Base-by-base conservation (phyloP, 2,113 vertebrate species). In the Leucopsar rothschildi region DNA sequence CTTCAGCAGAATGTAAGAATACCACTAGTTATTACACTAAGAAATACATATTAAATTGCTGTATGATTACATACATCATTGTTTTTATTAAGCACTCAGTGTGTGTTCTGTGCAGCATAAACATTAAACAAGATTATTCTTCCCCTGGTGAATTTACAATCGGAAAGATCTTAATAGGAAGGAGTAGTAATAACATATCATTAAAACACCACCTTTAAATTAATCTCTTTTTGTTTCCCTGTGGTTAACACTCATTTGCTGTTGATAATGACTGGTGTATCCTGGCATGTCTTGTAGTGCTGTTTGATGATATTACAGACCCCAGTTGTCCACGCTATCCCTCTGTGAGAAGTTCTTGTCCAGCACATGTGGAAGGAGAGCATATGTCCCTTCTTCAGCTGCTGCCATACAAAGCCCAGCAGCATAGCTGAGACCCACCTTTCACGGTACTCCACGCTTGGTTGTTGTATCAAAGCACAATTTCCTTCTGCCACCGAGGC, bases 31-130 rank as follows among this genome's bases (percentile, higher is more conserved):
- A 50, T 27, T 82, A 49, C 25, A 23, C 52, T 73, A 55, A 90
- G 64, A 93, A 88, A 63, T 77, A 52, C 25, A 18, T 79, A 57
- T 45, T 64, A 72, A 65, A 65, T 82, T 82, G 59, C 47, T 66
- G 44, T 75, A 27, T 88, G 24, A 45, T 81, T 66, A 44, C 39
- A 25, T 82, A 59, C 35, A 63, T 91, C n/a, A 44, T 64, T 90
- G 70, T 95, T 95, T 93, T 83, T 86, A 76, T 92, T 84, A 91
- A 88, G 88, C 25, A 61, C 53, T 91, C 66, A 12, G 61, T 93
- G 25, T 80, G 82, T 53, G 64, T 75, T 86, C 61, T 84, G 65
- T 84, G 76, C 53, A 88, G 37, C 68, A 57, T 73, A 84, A 94
- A 77, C 61, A 72, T 91, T 88, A 85, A 92, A 92, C 64, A 81